These are phyloP conservation scores for Archilochus colubris DNA, from an alignment of 2,113 vertebrate genomes.

Conservation along the genomic window DNA sequence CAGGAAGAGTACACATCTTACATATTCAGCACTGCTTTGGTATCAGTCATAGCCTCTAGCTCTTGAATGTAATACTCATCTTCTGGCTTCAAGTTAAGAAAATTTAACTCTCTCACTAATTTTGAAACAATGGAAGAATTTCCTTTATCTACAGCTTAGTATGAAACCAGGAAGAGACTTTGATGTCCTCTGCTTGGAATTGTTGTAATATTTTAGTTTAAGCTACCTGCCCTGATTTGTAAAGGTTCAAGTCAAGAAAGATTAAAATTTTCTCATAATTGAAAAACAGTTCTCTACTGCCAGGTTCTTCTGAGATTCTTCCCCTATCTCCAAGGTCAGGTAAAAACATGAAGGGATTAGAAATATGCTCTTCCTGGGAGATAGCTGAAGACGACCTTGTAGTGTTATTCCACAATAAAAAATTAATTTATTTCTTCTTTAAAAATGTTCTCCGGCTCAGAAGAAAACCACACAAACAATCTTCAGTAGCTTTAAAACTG, in stretches of 20 bases:
- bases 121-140: background rate
- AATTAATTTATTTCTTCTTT: background rate
- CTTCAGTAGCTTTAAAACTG: background rate
- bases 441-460: background rate
- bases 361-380: background rate
- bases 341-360: constrained; percentile 5
- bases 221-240: background rate
- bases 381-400: background rate
- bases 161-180: background rate
- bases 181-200: background rate
- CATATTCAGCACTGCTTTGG: background rate
- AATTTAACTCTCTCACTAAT: background rate
- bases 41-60: background rate
- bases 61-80: background rate
- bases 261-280: constrained; percentile 18
- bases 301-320: constrained; percentile 11
- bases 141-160: constrained; percentile 9
- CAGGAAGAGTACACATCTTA: background rate
- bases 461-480: background rate
- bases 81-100: background rate
- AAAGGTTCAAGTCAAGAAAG: background rate
- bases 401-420: background rate
- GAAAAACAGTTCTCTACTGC: background rate
- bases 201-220: constrained; percentile 28
- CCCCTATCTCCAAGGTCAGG: constrained; percentile 48